Evolutionary conservation across 2,797 vertebrate genomes (phyloP).

Genomic region (Parambassis ranga): DNA sequence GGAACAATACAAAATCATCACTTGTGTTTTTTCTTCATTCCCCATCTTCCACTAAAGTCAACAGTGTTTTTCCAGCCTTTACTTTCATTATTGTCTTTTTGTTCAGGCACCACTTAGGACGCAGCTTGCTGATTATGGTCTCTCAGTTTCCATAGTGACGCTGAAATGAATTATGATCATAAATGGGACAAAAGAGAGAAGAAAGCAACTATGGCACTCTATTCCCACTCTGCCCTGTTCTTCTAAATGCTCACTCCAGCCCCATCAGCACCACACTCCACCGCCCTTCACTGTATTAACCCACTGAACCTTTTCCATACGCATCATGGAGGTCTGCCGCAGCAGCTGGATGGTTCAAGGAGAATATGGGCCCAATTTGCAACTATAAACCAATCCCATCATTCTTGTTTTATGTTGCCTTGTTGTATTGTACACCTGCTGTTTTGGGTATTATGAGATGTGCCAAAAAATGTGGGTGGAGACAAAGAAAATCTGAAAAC

Average conservation of each 20-base stretch:
- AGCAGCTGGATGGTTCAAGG: not conserved
- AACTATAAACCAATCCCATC: not conserved
- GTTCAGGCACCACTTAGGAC: conserved; percentile 50
- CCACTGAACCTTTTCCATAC: conserved; percentile 1
- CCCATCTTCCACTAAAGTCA: conserved; percentile 29
- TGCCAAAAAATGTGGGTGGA: not conserved
- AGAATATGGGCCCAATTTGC: not conserved
- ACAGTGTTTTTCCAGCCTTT: conserved; percentile 37
- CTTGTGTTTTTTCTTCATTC: conserved; percentile 2
- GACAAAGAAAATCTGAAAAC: not conserved
- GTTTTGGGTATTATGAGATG: not conserved
- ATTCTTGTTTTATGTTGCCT: not conserved
- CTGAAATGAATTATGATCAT: conserved; percentile 47
- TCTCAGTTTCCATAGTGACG: conserved; percentile 73
- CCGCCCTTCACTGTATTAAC: not conserved
- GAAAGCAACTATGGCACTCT: conserved; percentile 22
- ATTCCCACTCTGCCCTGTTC: conserved; percentile 22
- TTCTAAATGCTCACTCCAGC: conserved; percentile 40
- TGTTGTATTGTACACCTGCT: not conserved
- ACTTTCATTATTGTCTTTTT: conserved; percentile 57
- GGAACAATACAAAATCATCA: conserved; percentile 57
- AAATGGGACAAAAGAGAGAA: conserved; percentile 52
- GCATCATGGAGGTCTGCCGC: not conserved
- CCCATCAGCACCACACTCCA: conserved; percentile 15
- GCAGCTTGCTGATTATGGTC: conserved; percentile 50